Percentiles rank a stretch among this genome's conserved stretches.
Evolutionary conservation across 2,888 invertebrate genomes (phyloP).

Genomic region (Anarsia innoxiella): DNA sequence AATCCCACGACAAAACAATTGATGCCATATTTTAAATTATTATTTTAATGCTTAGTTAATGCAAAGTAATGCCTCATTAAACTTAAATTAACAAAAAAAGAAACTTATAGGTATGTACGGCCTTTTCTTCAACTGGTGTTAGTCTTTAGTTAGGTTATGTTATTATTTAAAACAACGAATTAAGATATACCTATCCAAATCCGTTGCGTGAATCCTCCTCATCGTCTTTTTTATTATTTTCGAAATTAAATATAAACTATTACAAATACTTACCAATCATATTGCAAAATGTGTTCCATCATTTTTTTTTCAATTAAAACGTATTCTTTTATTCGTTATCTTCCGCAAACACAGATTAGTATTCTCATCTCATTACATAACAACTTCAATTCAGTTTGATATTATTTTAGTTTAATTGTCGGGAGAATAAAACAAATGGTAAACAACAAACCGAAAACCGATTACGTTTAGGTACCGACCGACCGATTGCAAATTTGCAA

Average conservation of each 20-base stretch:
- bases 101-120: neutral
- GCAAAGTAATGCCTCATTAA: too few species aligned
- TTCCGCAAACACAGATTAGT: neutral
- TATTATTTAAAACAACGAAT: neutral
- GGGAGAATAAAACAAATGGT: too few species aligned
- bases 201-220: neutral
- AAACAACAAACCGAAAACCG: neutral
- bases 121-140: neutral
- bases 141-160: neutral
- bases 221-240: too few species aligned
- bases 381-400: neutral
- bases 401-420: neutral
- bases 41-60: too few species aligned
- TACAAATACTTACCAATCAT: slow-evolving; percentile 44
- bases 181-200: too few species aligned
- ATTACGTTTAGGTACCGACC: too few species aligned
- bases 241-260: neutral
- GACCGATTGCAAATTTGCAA: neutral
- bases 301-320: slow-evolving; percentile 13
- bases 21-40: too few species aligned
- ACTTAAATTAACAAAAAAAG: neutral
- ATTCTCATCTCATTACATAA: neutral
- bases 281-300: slow-evolving; percentile 48
- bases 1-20: too few species aligned
- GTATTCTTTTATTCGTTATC: neutral